These are phyloP conservation scores for Pyrgilauda ruficollis DNA, from an alignment of 2,113 vertebrate species.

Conservation along the genomic window DNA sequence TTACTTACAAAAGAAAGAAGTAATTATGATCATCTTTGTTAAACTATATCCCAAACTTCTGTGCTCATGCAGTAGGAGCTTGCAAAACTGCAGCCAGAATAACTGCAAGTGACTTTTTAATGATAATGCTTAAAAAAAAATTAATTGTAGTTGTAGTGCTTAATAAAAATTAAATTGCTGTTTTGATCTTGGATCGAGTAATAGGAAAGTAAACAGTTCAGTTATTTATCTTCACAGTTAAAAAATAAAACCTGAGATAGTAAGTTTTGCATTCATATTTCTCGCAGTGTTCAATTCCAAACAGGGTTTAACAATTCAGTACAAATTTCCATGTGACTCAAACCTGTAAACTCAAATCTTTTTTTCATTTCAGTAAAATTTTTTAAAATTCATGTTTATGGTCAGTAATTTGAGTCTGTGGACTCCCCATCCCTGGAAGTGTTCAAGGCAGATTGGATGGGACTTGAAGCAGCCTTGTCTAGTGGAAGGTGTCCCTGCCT, in stretches of 20 bases:
- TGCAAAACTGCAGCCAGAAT: not conserved
- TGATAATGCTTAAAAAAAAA: not conserved
- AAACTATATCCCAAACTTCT: not conserved
- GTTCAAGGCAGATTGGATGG: not conserved
- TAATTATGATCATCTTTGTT: not conserved
- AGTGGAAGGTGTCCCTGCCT: not conserved
- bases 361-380: not conserved
- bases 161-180: not conserved
- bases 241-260: not conserved
- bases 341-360: not conserved
- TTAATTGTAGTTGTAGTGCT: not conserved
- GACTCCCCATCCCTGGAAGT: not conserved
- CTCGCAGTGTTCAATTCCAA: not conserved
- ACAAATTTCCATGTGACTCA: not conserved
- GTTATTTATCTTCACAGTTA: not conserved
- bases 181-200: not conserved
- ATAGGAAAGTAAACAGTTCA: not conserved
- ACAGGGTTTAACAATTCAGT: not conserved
- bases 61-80: not conserved
- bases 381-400: not conserved
- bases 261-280: not conserved
- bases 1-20: not conserved
- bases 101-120: not conserved
- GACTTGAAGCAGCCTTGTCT: not conserved
- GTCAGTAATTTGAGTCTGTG: not conserved